Evolutionary conservation across 2,113 vertebrate genomes (phyloP).

Genomic region (Acrocephalus kingi): DNA sequence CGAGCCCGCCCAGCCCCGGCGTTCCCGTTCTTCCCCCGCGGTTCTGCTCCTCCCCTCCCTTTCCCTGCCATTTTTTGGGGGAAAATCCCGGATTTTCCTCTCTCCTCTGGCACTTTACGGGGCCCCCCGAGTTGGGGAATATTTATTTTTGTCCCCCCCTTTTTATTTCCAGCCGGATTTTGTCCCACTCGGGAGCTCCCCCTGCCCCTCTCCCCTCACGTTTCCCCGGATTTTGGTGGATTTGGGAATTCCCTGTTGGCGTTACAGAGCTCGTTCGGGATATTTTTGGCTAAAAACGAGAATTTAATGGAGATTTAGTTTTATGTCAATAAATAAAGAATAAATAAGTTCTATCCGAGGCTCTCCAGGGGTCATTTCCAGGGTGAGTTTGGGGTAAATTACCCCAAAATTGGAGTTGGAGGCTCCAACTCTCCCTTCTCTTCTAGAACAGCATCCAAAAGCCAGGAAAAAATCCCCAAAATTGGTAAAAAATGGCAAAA

Average conservation of each 20-base stretch:
- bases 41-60: neutral
- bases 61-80: neutral
- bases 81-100: neutral
- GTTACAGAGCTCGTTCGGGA: conserved; percentile 47
- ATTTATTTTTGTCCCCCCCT: neutral
- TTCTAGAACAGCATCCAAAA: neutral
- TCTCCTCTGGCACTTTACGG: neutral
- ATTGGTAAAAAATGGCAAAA: no score
- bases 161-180: neutral
- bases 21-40: neutral
- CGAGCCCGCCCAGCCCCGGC: neutral
- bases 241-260: neutral
- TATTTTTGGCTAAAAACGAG: conserved; percentile 62
- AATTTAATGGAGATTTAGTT: conserved; percentile 64
- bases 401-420: accelerated
- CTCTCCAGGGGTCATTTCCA: neutral
- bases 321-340: conserved; percentile 33
- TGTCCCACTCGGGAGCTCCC: neutral
- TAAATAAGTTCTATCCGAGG: neutral
- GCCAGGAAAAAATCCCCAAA: neutral
- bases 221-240: neutral
- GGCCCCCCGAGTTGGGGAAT: neutral
- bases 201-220: neutral
- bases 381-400: neutral
- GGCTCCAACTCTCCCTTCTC: accelerated